phyloP scores from a whole-genome alignment of 2,113 vertebrate species.

The Aramus guarauna region DNA sequence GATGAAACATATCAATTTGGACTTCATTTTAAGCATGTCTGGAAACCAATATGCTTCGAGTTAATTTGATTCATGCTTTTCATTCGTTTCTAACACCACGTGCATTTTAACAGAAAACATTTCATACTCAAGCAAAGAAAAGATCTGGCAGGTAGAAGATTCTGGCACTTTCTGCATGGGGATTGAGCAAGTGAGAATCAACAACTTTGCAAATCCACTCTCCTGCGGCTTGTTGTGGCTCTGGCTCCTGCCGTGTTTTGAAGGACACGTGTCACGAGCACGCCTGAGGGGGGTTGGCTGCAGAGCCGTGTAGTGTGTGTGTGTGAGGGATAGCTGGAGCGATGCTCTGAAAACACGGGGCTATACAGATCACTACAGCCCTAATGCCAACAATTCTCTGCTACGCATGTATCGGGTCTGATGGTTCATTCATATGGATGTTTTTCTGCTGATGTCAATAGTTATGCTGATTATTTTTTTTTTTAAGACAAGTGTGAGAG shows the following conservation, averaged over 20 bases:
- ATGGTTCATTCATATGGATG: not conserved
- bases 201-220: not conserved
- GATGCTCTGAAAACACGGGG: not conserved
- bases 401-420: accelerated
- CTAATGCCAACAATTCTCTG: not conserved
- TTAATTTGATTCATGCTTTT: conserved; percentile 71
- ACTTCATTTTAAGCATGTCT: conserved; percentile 59
- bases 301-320: accelerated
- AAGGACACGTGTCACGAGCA: not conserved
- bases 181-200: not conserved
- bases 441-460: not conserved
- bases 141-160: conserved; percentile 37
- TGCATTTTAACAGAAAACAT: conserved; percentile 54
- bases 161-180: conserved; percentile 36
- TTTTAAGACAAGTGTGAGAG: not conserved
- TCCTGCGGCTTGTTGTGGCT: not conserved
- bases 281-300: not conserved
- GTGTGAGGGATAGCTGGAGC: not conserved
- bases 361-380: not conserved
- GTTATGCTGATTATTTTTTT: not conserved
- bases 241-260: not conserved
- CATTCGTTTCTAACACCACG: conserved; percentile 59
- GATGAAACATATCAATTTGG: conserved; percentile 78
- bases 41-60: conserved; percentile 54
- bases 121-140: conserved; percentile 29